Evolutionary conservation across 2,888 invertebrate genomes (phyloP), one percentile per base, ranked within the genome.

Genomic region (Dynastes hyllus): DNA sequence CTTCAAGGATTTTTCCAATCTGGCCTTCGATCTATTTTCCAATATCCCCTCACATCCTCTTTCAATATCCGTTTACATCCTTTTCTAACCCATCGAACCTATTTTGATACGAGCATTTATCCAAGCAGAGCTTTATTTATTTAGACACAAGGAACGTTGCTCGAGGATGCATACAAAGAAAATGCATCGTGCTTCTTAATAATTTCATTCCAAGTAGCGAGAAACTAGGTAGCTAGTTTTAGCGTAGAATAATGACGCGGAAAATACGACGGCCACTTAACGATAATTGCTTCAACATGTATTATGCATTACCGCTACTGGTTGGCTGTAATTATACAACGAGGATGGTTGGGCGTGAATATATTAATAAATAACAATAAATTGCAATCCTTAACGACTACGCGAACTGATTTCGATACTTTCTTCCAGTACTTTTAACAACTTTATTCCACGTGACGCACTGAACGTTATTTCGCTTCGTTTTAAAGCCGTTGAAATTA

Each of bases 311-410:
- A 55, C 22, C 55, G 45, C 11, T 45, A 55, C 55, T 55, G 55
- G 55, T 55, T 55, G 16, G 32, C 8, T 6, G 55, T 55, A 55
- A 55, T 55, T 55, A 55, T 22, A 5, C 55, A 22, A 16, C 55
- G 55, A 55, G 55, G 22, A 55, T 22, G 55, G 22, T 22, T 16
- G 55, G 55, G 55, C 55, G 55, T 55, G 55, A 55, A 55, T 55
- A 55, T 55, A 9, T 55, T 55, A 55, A 55, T 55, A 55, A 55
- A 55, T 55, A 55, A 55, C 55, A 55, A 55, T 55, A 55, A 55
- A 55, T 55, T 55, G 55, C 55, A 22, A 55, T 55, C 22, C 55
- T 55, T 55, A 55, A 55, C 55, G 55, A 55, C 45, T 45, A 16
- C 55, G 16, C 55, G 55, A 55, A 55, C 55, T 55, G 55, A 55